Evolutionary conservation across 2,797 vertebrate genomes (phyloP).

Genomic region (Sparus aurata): DNA sequence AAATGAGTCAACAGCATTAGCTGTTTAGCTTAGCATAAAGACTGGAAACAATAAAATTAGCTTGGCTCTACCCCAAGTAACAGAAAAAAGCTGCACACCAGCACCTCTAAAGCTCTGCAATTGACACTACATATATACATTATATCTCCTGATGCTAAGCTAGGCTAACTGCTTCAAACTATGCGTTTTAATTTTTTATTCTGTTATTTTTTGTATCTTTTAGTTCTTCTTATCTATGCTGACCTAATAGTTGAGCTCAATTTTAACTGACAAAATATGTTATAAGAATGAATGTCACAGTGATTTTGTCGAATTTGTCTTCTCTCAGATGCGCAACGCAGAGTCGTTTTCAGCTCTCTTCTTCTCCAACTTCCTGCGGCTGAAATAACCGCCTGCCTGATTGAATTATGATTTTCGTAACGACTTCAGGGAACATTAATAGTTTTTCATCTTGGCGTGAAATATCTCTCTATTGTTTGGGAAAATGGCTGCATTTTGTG

Average conservation of each 20-base stretch:
- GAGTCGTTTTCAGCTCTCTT: constrained; percentile 12
- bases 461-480: constrained; percentile 59
- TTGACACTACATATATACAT: too few species aligned
- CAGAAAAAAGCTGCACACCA: not conserved
- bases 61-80: not conserved
- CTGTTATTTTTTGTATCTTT: not conserved
- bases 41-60: too few species aligned
- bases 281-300: not conserved
- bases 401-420: constrained; percentile 63
- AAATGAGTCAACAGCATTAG: not conserved
- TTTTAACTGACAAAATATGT: too few species aligned
- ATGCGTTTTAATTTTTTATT: not conserved
- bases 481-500: constrained; percentile 62
- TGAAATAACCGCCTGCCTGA: constrained; percentile 49
- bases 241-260: not conserved
- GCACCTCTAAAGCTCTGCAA: not conserved
- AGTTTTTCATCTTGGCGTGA: constrained; percentile 45
- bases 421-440: constrained; percentile 51
- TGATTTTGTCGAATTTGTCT: constrained; percentile 13
- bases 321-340: constrained; percentile 10
- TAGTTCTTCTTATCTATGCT: not conserved
- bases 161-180: not conserved
- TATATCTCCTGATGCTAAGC: not conserved
- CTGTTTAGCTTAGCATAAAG: not conserved
- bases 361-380: constrained; percentile 31